Percentiles rank a stretch among this genome's conserved stretches.
phyloP scores from a whole-genome alignment of 2,888 invertebrate genomes.

The Melanostoma mellinum region DNA sequence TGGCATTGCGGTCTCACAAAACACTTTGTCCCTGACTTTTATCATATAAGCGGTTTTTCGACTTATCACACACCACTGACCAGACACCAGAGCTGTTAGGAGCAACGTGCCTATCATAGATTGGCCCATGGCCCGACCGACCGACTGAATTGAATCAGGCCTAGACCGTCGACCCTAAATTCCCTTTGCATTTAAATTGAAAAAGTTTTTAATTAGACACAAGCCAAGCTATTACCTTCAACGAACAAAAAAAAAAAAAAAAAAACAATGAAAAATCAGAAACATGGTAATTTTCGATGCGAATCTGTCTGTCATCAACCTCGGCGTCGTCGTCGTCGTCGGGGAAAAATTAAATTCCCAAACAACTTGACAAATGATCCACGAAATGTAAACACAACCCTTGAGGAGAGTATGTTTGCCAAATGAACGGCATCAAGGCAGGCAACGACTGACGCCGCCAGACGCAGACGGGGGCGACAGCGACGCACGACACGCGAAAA shows the following conservation, averaged over 20 bases:
- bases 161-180: slow-evolving; percentile 13
- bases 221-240: background rate
- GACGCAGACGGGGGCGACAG: background rate
- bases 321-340: background rate
- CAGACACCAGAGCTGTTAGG: slow-evolving; percentile 7
- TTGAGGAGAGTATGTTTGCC: slow-evolving; percentile 68
- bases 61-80: slow-evolving; percentile 43
- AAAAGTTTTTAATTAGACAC: slow-evolving; percentile 65
- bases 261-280: slow-evolving; percentile 46
- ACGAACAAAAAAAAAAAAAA: slow-evolving; percentile 1
- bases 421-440: slow-evolving; percentile 50
- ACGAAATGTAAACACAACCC: slow-evolving; percentile 72
- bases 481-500: background rate
- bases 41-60: slow-evolving; percentile 60
- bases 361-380: slow-evolving; percentile 73
- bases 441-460: background rate
- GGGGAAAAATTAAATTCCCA: slow-evolving; percentile 57
- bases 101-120: slow-evolving; percentile 7
- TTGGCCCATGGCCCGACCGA: slow-evolving; percentile 2
- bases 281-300: slow-evolving; percentile 64
- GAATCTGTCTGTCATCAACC: slow-evolving; percentile 46
- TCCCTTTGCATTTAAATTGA: slow-evolving; percentile 64
- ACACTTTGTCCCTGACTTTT: slow-evolving; percentile 59
- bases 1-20: slow-evolving; percentile 47
- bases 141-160: slow-evolving; percentile 16